A percentile compares a stretch with the other conserved stretches of the same genome.
Conservation (phyloP, 1,140 invertebrate genomes). For the Pseudobourletiella spinata region DNA sequence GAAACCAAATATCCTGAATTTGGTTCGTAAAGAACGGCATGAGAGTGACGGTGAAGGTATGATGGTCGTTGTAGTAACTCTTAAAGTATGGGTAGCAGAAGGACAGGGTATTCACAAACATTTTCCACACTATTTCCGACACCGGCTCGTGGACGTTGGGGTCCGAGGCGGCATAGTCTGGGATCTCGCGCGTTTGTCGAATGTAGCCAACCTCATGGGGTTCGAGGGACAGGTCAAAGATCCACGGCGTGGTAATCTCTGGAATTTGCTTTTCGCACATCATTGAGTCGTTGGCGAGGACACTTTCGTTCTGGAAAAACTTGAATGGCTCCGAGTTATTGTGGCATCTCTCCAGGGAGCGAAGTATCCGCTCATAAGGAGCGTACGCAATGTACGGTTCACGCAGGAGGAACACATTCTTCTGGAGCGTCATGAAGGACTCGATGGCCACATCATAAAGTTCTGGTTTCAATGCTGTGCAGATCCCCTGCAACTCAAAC, state of each 20-base stretch:
- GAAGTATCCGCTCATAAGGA: neutral
- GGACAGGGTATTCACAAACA: slow-evolving; percentile 15
- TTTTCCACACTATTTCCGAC: slow-evolving; percentile 29
- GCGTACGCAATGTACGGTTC: neutral
- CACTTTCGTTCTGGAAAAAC: neutral
- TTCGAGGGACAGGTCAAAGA: neutral
- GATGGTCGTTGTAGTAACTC: slow-evolving; percentile 31
- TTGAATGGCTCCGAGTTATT: neutral
- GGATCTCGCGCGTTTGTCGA: neutral
- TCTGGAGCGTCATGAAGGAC: neutral
- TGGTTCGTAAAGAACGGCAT: slow-evolving; percentile 28
- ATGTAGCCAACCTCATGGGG: neutral
- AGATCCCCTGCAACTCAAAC: neutral
- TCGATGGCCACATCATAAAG: neutral
- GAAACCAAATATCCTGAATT: slow-evolving; percentile 26
- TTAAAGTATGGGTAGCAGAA: slow-evolving; percentile 24
- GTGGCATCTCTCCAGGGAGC: neutral
- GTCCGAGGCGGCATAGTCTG: neutral
- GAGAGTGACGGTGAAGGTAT: slow-evolving; percentile 21
- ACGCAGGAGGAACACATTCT: neutral
- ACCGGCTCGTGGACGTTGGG: slow-evolving; percentile 17
- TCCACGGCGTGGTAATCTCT: too few relatives aligned
- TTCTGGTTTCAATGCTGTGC: neutral
- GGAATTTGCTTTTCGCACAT: too few relatives aligned
- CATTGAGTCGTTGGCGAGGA: neutral